Evolutionary conservation across 2,113 vertebrate genomes (phyloP).

Genomic region (Rhabdomys dilectus): DNA sequence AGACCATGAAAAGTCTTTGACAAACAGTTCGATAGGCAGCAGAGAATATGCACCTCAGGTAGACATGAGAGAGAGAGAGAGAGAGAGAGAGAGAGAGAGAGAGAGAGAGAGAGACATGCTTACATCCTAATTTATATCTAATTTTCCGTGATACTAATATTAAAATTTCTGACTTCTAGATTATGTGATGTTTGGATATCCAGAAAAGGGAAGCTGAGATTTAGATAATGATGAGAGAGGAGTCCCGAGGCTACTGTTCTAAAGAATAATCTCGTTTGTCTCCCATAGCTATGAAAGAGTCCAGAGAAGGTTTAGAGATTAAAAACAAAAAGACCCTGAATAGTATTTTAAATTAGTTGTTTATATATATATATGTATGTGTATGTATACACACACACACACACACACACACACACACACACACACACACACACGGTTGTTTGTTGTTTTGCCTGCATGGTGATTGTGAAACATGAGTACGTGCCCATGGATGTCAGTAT

Average conservation of each 20-base stretch:
- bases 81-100: no score
- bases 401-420: no score
- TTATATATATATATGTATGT: no score
- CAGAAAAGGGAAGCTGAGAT: not conserved
- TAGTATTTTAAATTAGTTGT: not conserved
- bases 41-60: not conserved
- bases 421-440: no score
- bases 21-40: not conserved
- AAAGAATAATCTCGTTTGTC: not conserved
- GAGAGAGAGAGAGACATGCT: no score
- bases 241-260: not conserved
- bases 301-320: not conserved
- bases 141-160: not conserved
- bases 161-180: not conserved
- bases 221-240: not conserved
- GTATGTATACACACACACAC: no score
- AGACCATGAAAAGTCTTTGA: not conserved
- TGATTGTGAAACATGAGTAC: not conserved
- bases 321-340: not conserved
- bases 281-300: not conserved
- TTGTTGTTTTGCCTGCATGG: not conserved
- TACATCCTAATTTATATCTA: not conserved
- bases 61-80: no score
- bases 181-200: accelerated
- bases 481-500: not conserved